A percentile compares a stretch with the other conserved stretches of the same genome.
phyloP scores from a whole-genome alignment of 2,888 invertebrate species.

The Mechanitis mazaeus region DNA sequence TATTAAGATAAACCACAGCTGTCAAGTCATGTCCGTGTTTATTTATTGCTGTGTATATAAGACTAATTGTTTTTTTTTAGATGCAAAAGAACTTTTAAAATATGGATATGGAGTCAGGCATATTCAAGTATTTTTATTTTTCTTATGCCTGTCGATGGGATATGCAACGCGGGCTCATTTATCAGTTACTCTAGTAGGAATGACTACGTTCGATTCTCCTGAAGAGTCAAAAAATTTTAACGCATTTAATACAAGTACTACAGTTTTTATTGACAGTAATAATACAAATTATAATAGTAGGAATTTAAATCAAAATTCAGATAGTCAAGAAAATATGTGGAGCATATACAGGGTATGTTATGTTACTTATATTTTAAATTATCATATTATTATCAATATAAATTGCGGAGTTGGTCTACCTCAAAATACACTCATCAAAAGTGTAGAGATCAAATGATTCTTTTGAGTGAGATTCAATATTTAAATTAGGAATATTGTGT shows the following conservation, averaged over 20 bases:
- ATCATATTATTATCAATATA: too few relatives aligned
- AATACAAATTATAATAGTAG: not conserved
- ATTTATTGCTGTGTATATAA: too few relatives aligned
- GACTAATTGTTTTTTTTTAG: conserved; percentile 30
- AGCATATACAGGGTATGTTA: conserved; percentile 31
- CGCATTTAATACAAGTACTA: not conserved
- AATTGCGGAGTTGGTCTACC: too few relatives aligned
- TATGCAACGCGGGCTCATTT: conserved; percentile 46
- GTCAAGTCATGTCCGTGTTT: too few relatives aligned
- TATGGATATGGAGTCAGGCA: conserved; percentile 52
- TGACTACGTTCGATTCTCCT: conserved; percentile 35
- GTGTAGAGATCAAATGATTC: too few relatives aligned
- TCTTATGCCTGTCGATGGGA: conserved; percentile 35
- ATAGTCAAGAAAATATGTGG: conserved; percentile 22
- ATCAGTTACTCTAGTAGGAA: conserved; percentile 53
- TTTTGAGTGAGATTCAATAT: too few relatives aligned
- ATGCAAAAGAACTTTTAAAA: conserved; percentile 19
- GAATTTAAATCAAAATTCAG: not conserved
- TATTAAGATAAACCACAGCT: too few relatives aligned
- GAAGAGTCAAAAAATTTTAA: not conserved
- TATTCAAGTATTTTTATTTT: conserved; percentile 40
- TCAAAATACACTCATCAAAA: too few relatives aligned
- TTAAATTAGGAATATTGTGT: too few relatives aligned
- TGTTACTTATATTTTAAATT: not conserved
- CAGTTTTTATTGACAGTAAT: not conserved